Evolutionary conservation across 2,888 invertebrate species (phyloP), one percentile per base, ranked within the genome.

Genomic region (Stomorhina lunata): DNA sequence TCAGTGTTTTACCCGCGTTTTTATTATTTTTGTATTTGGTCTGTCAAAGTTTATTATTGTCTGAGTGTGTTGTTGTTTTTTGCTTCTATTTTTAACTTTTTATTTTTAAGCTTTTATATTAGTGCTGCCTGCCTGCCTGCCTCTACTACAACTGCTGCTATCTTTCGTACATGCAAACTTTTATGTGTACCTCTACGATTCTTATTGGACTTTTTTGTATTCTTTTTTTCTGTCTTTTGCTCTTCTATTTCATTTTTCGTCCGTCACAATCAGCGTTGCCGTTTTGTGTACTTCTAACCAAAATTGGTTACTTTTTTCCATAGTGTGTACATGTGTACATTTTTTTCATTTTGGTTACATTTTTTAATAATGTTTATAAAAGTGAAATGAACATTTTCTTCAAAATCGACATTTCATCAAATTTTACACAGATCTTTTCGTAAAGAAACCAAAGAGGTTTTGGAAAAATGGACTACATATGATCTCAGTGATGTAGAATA

Each of bases 31-130:
- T 72, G 27, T 72, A 66, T 43, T 48, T 48, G 17, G n/a, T 57
- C 66, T 80, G 72, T 80, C 50, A 65, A 59, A 72, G 55, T 71
- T 59, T 65, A 66, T 71, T 78, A 71, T 73, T 53, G 66, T n/a
- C 66, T 55, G 53, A 27, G 43, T 32, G 43, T 59, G 29, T 37
- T 69, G 40, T 61, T 68, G 43, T 15, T 66, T 45, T 69, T 45
- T 50, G 82, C 75, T 76, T 82, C 82, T 82, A 82, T 82, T 79
- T 82, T 82, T 79, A 82, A 82, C 79, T 76, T 79, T 79, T 82
- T 82, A 82, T 82, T 82, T 79, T 82, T 79, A 82, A 75, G 69
- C 78, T 81, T 73, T 15, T 81, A 78, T 77, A 76, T 72, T 53
- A 45, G 61, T 32, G 61, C 61, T 37, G 63, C 55, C 25, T 43